Base-by-base conservation (phyloP, 2,888 invertebrate species). In the Cetonia aurata region DNA sequence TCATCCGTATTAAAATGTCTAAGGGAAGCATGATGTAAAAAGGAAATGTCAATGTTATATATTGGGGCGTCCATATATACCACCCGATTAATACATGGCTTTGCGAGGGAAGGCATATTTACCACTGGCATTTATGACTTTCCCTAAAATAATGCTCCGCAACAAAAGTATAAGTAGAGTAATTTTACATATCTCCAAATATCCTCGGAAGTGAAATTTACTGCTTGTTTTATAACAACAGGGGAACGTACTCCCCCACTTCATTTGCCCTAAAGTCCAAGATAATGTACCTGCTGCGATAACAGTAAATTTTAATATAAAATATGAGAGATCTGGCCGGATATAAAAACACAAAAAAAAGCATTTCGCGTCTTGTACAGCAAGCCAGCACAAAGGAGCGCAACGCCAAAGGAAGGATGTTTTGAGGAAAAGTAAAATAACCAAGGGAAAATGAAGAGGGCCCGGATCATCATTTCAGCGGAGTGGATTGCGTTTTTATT, bases 291-390 rank as follows among this genome's bases (percentile, higher is more conserved):
- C 62, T 15, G 50, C 62, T 50, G 62, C 50, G 62, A 65, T 65
- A 65, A 65, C 62, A 65, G 50, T 65, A 65, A 65, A 65, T 65
- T 65, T 65, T 65, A 52, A 65, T 65, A 65, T 65, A 65, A 65
- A 65, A 65, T 65, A 65, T 48, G 62, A 50, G 62, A 62, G 25
- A 31, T 37, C 41, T 33, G 41, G 15, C 19, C 37, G 62, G 62
- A 50, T 52, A 65, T 50, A 65, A 65, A 48, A 60, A 50, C 50
- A 17, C 50, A 52, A 65, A 65, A 65, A 65, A 50, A 37, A 37
- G 37, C 52, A 65, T 65, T 65, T 25, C 62, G 37, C 50, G 46
- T 65, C 50, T 65, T 65, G 62, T 65, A 65, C 37, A 65, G 57
- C 25, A n/a, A 52, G 17, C 25, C 19, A 50, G 62, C 46, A 65